Evolutionary conservation across 2,888 invertebrate genomes (phyloP), one percentile per base, ranked within the genome.

Genomic region (Drosophila flavopinicola): DNA sequence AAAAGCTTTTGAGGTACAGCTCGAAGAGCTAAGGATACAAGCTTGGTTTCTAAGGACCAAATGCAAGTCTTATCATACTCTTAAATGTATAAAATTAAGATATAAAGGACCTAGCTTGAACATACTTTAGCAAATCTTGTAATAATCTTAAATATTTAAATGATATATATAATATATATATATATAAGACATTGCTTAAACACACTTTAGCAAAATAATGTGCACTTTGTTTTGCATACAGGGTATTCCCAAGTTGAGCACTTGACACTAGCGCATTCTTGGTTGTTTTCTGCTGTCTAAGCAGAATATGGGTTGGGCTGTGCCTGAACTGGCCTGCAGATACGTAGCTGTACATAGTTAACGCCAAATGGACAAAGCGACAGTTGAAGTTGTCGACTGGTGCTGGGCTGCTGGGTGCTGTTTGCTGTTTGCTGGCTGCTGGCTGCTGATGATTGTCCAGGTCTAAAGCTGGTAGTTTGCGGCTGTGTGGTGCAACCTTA

Each of bases 261-360:
- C 2, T 30, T 17, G 6, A 11, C 1, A 9, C 1, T 27, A 2
- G 9, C 10, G 7, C n/a, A 27, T 41, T 57, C 30, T 6, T 20
- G 13, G 23, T 33, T 15, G 33, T 56, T 63, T 38, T 23, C 25
- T 30, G 42, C 37, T 64, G 82, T 60, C 65, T 24, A 39, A 58
- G 65, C 66, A 84, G 85, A 77, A 84, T 74, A 83, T 85, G 79
- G 82, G 86, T 68, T 77, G 82, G 86, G 79, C 68, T 59, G 27
- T 49, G 13, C 33, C 20, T 7, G 25, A 23, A 25, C 38, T 32
- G 47, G 24, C 39, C 13, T 37, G 17, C 45, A 44, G 45, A 38
- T 39, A 59, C 30, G 11, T 45, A 27, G 45, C 48, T 58, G 44
- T 45, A 42, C 39, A 47, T 74, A 59, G 77, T 83, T 83, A 83